Conservation (phyloP, 2,797 vertebrate genomes). For the Lagodon rhomboides region DNA sequence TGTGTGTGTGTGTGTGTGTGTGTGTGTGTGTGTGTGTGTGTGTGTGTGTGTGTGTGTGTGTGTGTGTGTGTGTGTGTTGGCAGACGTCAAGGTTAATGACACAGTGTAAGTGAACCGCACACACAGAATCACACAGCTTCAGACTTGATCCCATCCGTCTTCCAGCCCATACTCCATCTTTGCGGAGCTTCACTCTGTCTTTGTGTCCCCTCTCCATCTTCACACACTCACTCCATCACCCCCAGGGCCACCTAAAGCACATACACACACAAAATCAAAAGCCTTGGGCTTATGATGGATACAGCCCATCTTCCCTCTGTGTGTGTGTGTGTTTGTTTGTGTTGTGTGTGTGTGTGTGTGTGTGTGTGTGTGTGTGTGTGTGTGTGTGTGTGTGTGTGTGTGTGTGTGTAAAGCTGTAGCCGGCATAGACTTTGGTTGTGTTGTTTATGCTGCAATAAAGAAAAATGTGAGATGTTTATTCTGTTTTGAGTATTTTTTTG, state of each 20-base stretch:
- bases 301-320: slow-evolving; percentile 27
- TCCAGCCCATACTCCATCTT: slow-evolving; percentile 74
- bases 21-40: slow-evolving; percentile 3
- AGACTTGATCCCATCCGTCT: slow-evolving; percentile 71
- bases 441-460: slow-evolving; percentile 24
- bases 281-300: slow-evolving; percentile 76
- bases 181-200: slow-evolving; percentile 71
- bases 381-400: not conserved
- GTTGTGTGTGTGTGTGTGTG: not conserved
- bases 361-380: too few species aligned
- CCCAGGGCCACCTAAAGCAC: slow-evolving; percentile 66
- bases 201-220: slow-evolving; percentile 70
- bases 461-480: slow-evolving; percentile 30
- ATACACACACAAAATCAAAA: slow-evolving; percentile 46
- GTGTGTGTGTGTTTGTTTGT: slow-evolving; percentile 8
- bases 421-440: slow-evolving; percentile 33
- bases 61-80: slow-evolving; percentile 37
- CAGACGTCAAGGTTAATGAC: slow-evolving; percentile 81
- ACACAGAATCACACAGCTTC: slow-evolving; percentile 31
- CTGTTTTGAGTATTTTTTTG: slow-evolving; percentile 2
- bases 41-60: not conserved
- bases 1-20: not conserved
- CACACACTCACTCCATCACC: slow-evolving; percentile 78
- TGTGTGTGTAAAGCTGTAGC: not conserved
- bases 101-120: slow-evolving; percentile 42